A percentile compares a stretch with the other conserved stretches of the same genome.
These are phyloP conservation scores for Ageneiosus marmoratus DNA, from an alignment of 2,113 vertebrate genomes.

Conservation along the genomic window DNA sequence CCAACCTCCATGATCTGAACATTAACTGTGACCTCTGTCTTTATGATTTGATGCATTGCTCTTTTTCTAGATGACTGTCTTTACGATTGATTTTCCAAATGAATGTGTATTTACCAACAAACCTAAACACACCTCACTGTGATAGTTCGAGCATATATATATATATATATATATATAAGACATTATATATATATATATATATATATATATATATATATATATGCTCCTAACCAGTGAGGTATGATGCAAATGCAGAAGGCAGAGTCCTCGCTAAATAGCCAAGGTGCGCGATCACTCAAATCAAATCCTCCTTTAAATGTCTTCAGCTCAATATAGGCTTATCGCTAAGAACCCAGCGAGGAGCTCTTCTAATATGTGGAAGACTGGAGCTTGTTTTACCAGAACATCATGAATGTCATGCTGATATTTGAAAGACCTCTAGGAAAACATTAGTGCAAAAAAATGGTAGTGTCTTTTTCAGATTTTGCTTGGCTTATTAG, in stretches of 20 bases:
- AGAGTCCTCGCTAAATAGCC: conserved; percentile 5
- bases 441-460: neutral
- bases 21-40: neutral
- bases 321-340: conserved; percentile 39
- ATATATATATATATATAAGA: neutral
- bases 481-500: neutral
- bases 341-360: conserved; percentile 20
- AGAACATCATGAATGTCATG: conserved; percentile 29
- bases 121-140: neutral
- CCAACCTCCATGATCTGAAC: neutral
- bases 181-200: neutral
- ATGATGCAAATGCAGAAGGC: neutral
- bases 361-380: neutral
- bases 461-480: neutral
- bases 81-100: neutral
- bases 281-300: neutral
- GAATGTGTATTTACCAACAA: neutral
- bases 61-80: neutral
- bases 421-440: conserved; percentile 6
- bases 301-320: conserved; percentile 37
- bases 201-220: neutral
- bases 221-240: neutral
- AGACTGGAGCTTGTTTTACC: conserved; percentile 29
- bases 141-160: neutral
- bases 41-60: neutral